Evolutionary conservation across 1,140 invertebrate genomes (phyloP).

Genomic region (Ptiloglossa arizonensis): DNA sequence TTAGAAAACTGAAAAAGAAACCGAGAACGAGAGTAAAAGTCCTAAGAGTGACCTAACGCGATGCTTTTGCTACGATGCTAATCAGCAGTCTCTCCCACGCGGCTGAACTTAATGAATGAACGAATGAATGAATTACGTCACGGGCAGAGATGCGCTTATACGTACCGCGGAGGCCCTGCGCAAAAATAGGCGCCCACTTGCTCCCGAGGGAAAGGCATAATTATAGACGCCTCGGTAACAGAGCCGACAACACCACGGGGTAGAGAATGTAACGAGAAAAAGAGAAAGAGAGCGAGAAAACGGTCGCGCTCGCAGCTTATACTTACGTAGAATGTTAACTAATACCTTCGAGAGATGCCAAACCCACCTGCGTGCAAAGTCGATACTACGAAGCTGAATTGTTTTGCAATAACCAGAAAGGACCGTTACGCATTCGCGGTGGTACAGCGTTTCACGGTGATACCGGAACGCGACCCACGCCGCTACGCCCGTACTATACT

Average conservation of each 20-base stretch:
- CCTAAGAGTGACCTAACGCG: conserved; percentile 17
- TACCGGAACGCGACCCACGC: conserved; percentile 52
- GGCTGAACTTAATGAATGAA: conserved; percentile 64
- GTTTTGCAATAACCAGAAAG: conserved; percentile 61
- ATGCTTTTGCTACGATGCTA: conserved; percentile 46
- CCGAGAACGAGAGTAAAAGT: background rate
- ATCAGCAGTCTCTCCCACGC: conserved; percentile 59
- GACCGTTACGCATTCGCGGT: conserved; percentile 39
- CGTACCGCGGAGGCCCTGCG: conserved; percentile 33
- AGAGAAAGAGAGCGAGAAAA: conserved; percentile 30
- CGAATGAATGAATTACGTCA: conserved; percentile 73
- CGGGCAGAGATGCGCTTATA: conserved; percentile 67
- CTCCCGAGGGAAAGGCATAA: conserved; percentile 49
- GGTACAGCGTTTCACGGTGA: conserved; percentile 47
- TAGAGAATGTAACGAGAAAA: conserved; percentile 1
- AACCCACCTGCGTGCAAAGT: conserved; percentile 44
- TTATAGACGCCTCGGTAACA: conserved; percentile 32
- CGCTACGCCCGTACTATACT: conserved; percentile 32
- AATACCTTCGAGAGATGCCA: conserved; percentile 42
- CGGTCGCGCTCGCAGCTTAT: conserved; percentile 20
- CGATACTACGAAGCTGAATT: conserved; percentile 45
- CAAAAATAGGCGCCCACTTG: conserved; percentile 66
- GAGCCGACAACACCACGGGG: background rate
- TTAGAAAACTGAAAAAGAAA: too few species aligned
- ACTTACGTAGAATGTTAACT: conserved; percentile 52